Conservation (phyloP, 2,797 vertebrate genomes). For the Sebastiscus albofasciatus region DNA sequence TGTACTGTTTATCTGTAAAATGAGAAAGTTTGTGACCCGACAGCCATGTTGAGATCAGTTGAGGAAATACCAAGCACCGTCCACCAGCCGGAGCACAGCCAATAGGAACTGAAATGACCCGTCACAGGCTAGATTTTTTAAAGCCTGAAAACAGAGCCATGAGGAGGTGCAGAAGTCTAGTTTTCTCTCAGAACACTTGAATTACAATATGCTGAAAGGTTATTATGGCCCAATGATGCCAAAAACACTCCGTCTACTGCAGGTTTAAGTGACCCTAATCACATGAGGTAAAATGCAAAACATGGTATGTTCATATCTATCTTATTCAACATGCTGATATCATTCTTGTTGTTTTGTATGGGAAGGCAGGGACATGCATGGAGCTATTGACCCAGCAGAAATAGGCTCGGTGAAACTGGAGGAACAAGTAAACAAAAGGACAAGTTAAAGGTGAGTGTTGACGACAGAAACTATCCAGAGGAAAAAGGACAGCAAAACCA, state of each 20-base stretch:
- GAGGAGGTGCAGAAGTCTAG: too few relatives aligned
- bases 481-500: constrained; percentile 17
- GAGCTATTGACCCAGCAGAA: background rate
- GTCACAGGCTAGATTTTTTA: too few relatives aligned
- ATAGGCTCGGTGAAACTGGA: background rate
- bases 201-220: too few relatives aligned
- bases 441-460: background rate
- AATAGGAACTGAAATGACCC: too few relatives aligned
- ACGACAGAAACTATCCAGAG: background rate
- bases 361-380: background rate
- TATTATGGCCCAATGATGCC: too few relatives aligned
- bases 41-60: too few relatives aligned
- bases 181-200: too few relatives aligned
- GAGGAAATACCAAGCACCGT: too few relatives aligned
- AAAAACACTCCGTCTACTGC: too few relatives aligned
- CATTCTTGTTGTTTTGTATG: background rate
- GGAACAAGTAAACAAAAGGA: background rate
- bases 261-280: background rate
- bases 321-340: background rate
- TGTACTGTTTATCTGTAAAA: too few relatives aligned
- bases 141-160: too few relatives aligned
- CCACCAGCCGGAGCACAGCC: fast-evolving
- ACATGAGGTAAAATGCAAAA: background rate
- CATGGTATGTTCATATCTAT: background rate
- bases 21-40: fast-evolving